Percentiles rank a stretch among this genome's conserved stretches.
These are phyloP conservation scores for Hydrozoanthus tunicans DNA, from an alignment of 64 coral and sea anemone species.

Conservation along the genomic window DNA sequence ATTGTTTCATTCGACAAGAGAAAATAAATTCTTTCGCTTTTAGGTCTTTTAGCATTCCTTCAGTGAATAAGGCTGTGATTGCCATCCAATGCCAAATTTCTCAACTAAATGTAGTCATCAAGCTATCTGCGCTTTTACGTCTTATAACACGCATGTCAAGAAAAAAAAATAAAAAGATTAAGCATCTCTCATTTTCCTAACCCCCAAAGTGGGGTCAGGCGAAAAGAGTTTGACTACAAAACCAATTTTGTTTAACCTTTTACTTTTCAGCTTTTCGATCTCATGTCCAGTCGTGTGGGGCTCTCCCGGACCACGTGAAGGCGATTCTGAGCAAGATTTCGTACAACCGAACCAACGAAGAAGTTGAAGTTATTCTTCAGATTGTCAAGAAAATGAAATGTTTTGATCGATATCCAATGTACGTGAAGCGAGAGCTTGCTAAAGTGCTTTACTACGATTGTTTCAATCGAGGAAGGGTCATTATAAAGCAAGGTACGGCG, in stretches of 20 bases:
- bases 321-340: constrained; percentile 62
- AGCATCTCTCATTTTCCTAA: no score
- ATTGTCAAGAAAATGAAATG: constrained; percentile 93
- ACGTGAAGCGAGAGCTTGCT: constrained; percentile 92
- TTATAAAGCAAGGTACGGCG: constrained; percentile 90
- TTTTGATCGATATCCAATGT: constrained; percentile 90
- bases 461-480: constrained; percentile 75
- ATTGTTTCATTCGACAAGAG: no score
- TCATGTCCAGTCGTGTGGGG: constrained; percentile 86
- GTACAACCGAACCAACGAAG: constrained; percentile 71
- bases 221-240: no score
- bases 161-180: no score
- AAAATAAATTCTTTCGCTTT: no score
- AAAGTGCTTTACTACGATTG: constrained; percentile 82
- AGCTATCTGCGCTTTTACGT: no score
- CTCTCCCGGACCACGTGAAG: constrained; percentile 60
- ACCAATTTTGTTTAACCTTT: neutral
- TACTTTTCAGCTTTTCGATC: constrained; percentile 72
- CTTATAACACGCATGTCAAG: no score
- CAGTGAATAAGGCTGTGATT: no score
- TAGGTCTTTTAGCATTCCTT: no score
- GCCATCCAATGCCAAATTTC: no score
- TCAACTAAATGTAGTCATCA: no score
- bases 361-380: constrained; percentile 79
- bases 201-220: no score